These are phyloP conservation scores for Nothura maculosa DNA, from an alignment of 2,797 vertebrate genomes.

Conservation along the genomic window DNA sequence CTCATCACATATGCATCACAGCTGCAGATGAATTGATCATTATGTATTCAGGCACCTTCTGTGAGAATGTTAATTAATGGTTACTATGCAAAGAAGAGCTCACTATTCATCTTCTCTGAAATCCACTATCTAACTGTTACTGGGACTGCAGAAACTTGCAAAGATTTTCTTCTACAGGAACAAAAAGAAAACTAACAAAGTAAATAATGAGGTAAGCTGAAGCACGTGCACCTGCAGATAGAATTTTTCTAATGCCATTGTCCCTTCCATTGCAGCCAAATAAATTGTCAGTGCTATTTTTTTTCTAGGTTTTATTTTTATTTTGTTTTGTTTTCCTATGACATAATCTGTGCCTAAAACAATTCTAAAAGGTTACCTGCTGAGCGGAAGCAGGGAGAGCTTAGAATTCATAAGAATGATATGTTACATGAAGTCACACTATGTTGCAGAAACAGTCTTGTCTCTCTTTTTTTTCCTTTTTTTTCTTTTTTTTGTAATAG, in stretches of 20 bases:
- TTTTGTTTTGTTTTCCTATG: neutral
- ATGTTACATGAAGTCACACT: neutral
- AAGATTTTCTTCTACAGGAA: neutral
- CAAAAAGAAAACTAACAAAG: neutral
- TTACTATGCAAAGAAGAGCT: constrained; percentile 16
- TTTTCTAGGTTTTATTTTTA: no score
- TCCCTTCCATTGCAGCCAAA: neutral
- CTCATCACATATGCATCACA: neutral
- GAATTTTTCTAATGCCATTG: neutral
- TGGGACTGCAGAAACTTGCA: neutral
- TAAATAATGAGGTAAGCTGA: neutral
- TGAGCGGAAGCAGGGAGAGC: neutral
- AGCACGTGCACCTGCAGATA: neutral
- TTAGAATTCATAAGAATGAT: neutral
- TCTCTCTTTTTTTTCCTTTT: neutral
- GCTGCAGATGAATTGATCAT: constrained; percentile 56
- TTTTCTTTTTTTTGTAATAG: neutral
- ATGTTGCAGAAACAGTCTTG: neutral
- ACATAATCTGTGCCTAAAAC: neutral
- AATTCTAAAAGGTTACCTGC: neutral
- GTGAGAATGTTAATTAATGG: constrained; percentile 4
- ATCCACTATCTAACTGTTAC: neutral
- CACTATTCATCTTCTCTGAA: constrained; percentile 10
- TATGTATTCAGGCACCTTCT: constrained; percentile 44
- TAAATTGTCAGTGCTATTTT: neutral